These are phyloP conservation scores for Acanthoscelides obtectus DNA, from an alignment of 2,888 invertebrate species.

Conservation along the genomic window DNA sequence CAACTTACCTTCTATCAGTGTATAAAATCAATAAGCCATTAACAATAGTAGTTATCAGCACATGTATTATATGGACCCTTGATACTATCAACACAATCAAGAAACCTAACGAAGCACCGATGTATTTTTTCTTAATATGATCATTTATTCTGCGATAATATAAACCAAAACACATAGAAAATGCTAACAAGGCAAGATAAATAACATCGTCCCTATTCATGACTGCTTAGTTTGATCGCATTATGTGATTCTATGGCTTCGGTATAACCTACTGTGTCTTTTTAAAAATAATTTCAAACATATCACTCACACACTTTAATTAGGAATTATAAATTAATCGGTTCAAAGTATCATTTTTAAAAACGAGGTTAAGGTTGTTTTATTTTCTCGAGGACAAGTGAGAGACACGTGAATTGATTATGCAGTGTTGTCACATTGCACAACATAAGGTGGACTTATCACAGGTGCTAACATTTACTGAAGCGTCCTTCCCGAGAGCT, in stretches of 20 bases:
- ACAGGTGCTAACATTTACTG: no score
- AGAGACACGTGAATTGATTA: not conserved
- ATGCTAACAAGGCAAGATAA: slow-evolving; percentile 63
- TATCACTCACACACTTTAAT: not conserved
- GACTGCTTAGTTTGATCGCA: not conserved
- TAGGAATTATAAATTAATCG: not conserved
- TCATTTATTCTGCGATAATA: slow-evolving; percentile 58
- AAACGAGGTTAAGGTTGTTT: not conserved
- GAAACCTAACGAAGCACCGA: slow-evolving; percentile 59
- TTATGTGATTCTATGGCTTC: not conserved
- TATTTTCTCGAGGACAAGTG: not conserved
- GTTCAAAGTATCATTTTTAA: not conserved
- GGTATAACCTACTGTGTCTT: not conserved
- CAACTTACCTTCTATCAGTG: slow-evolving; percentile 52
- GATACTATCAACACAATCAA: slow-evolving; percentile 56
- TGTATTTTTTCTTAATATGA: slow-evolving; percentile 51
- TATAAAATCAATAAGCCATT: slow-evolving; percentile 60
- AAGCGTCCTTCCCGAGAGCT: no score
- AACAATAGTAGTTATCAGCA: slow-evolving; percentile 55
- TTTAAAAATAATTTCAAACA: not conserved
- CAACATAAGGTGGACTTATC: no score
- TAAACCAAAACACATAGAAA: slow-evolving; percentile 65
- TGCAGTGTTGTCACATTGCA: not conserved
- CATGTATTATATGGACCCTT: slow-evolving; percentile 56
- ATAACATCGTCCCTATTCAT: slow-evolving; percentile 73